A percentile compares a stretch with the other conserved stretches of the same genome.
Conservation (phyloP, 2,888 invertebrate species). For the Cancer borealis region DNA sequence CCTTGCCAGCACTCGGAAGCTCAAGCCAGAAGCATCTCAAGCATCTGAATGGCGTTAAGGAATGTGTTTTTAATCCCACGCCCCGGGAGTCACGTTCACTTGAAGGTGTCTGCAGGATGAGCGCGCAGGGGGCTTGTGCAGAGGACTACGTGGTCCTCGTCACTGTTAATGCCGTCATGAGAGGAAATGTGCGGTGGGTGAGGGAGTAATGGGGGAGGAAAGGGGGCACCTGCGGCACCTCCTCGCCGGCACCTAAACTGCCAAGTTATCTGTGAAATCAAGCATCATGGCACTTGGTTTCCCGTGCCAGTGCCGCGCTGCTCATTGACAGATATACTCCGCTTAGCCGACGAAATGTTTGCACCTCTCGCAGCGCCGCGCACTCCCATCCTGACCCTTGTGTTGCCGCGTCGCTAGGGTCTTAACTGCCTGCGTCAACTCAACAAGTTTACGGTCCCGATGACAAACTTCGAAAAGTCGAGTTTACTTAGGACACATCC, state of each 20-base stretch:
- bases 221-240: background rate
- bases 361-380: slow-evolving; percentile 58
- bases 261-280: slow-evolving; percentile 68
- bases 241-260: slow-evolving; percentile 47
- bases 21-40: slow-evolving; percentile 23
- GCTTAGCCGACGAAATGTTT: slow-evolving; percentile 68
- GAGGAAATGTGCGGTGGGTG: background rate
- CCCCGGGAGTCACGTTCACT: slow-evolving; percentile 15
- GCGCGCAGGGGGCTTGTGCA: background rate
- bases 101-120: background rate
- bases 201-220: background rate
- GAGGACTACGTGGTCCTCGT: background rate
- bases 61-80: slow-evolving; percentile 47
- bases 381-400: slow-evolving; percentile 51
- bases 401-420: slow-evolving; percentile 56
- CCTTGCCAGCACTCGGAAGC: slow-evolving; percentile 30
- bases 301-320: slow-evolving; percentile 65
- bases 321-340: slow-evolving; percentile 72
- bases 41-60: slow-evolving; percentile 35
- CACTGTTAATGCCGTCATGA: slow-evolving; percentile 22
- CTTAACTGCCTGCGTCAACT: slow-evolving; percentile 63
- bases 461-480: slow-evolving; percentile 76
- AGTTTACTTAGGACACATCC: slow-evolving; percentile 71
- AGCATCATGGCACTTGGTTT: slow-evolving; percentile 71
- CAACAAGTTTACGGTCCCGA: slow-evolving; percentile 74